Evolutionary conservation across 2,113 vertebrate genomes (phyloP).

Genomic region (Ammodytes marinus): DNA sequence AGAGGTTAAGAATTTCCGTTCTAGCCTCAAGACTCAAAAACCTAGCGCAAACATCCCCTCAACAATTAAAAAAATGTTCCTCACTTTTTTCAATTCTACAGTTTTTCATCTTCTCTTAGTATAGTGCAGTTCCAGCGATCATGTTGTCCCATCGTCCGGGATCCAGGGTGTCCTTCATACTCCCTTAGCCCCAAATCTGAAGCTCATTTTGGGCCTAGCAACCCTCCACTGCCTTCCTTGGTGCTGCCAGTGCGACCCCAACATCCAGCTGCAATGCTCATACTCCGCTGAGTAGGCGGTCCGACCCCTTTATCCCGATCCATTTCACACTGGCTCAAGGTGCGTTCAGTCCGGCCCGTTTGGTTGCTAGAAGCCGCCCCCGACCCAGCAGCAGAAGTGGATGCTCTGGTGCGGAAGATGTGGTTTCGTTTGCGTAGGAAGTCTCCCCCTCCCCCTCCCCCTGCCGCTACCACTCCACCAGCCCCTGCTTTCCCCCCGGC

Average conservation of each 20-base stretch:
- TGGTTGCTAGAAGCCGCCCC: constrained; percentile 45
- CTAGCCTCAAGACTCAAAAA: no score
- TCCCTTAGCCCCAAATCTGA: neutral
- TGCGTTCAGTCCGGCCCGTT: constrained; percentile 89
- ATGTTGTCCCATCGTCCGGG: constrained; percentile 29
- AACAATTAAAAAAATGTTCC: no score
- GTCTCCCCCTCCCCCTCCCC: constrained; percentile 85
- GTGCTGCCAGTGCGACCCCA: constrained; percentile 91
- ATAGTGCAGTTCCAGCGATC: constrained; percentile 54
- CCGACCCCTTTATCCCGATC: constrained; percentile 83
- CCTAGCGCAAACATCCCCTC: no score
- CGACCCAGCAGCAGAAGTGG: neutral
- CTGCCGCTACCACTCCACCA: no score
- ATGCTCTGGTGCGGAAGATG: constrained; percentile 89
- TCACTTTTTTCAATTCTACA: no score
- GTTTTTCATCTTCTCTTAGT: neutral
- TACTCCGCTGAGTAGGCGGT: constrained; percentile 90
- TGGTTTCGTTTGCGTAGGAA: constrained; percentile 97
- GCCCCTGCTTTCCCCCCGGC: constrained; percentile 74
- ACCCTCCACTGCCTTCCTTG: constrained; percentile 82
- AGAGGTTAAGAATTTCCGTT: no score
- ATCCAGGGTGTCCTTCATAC: no score
- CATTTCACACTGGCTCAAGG: constrained; percentile 91
- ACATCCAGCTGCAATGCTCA: constrained; percentile 95
- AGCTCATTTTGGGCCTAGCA: constrained; percentile 80